Percentiles rank a stretch among this genome's conserved stretches.
These are phyloP conservation scores for Thunnus maccoyii DNA, from an alignment of 2,113 vertebrate species.

Conservation along the genomic window DNA sequence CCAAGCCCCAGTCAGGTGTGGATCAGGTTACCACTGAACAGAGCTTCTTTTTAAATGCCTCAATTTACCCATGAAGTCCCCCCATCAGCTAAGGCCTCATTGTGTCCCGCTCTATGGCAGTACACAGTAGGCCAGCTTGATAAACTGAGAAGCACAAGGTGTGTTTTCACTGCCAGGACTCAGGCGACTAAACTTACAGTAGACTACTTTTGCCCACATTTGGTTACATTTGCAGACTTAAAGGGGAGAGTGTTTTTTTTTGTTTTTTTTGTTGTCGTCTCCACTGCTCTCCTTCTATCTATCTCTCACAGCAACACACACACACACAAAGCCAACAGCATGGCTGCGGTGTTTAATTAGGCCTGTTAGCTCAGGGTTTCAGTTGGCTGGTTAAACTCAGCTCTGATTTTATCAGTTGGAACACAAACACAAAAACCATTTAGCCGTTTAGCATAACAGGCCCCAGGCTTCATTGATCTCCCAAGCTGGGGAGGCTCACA, in stretches of 20 bases:
- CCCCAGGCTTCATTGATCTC: slow-evolving; percentile 40
- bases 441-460: slow-evolving; percentile 51
- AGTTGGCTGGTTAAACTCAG: slow-evolving; percentile 61
- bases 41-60: slow-evolving; percentile 86
- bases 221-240: slow-evolving; percentile 5
- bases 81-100: slow-evolving; percentile 79
- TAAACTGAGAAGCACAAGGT: slow-evolving; percentile 58
- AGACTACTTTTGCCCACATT: too few species aligned
- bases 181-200: neutral
- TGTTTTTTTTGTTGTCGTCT: neutral
- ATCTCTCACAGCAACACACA: neutral
- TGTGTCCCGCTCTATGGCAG: slow-evolving; percentile 74
- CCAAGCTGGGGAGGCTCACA: neutral
- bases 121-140: slow-evolving; percentile 50
- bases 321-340: slow-evolving; percentile 1
- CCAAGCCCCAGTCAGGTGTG: slow-evolving; percentile 78
- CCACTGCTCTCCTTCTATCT: neutral
- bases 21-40: slow-evolving; percentile 87
- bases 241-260: neutral
- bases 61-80: slow-evolving; percentile 81
- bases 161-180: slow-evolving; percentile 49
- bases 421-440: slow-evolving; percentile 71
- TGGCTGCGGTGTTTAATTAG: slow-evolving; percentile 47
- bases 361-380: slow-evolving; percentile 49
- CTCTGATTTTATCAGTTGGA: slow-evolving; percentile 75